These are phyloP conservation scores for Coenonympha glycerion DNA, from an alignment of 2,888 invertebrate genomes.

Conservation along the genomic window DNA sequence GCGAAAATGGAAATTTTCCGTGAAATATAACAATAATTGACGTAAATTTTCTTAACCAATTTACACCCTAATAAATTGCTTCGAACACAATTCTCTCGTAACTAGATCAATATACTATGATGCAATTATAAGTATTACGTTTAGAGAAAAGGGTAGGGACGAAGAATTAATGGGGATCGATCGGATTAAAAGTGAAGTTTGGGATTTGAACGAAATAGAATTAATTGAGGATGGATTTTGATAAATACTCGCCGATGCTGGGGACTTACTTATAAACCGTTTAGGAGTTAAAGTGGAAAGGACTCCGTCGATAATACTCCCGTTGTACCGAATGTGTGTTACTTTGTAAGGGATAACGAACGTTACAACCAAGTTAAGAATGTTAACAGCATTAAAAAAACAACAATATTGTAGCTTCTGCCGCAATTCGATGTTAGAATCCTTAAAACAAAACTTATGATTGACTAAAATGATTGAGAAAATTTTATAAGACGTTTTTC, in stretches of 20 bases:
- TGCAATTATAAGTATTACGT: slow-evolving; percentile 60
- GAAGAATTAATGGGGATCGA: slow-evolving; percentile 52
- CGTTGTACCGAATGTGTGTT: background rate
- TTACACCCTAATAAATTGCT: slow-evolving; percentile 29
- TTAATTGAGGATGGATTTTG: slow-evolving; percentile 57
- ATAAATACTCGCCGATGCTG: slow-evolving; percentile 35
- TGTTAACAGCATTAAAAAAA: too few species aligned
- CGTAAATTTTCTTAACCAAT: slow-evolving; percentile 23
- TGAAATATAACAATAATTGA: slow-evolving; percentile 19
- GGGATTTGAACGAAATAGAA: slow-evolving; percentile 59
- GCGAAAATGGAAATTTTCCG: slow-evolving; percentile 16
- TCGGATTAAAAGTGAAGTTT: slow-evolving; percentile 65
- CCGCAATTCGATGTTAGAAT: too few species aligned
- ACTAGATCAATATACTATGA: slow-evolving; percentile 67
- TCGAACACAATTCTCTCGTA: slow-evolving; percentile 35
- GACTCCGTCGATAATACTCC: background rate
- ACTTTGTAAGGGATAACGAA: background rate
- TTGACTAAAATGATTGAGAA: too few species aligned
- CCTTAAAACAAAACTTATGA: too few species aligned
- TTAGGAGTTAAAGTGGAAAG: slow-evolving; percentile 8
- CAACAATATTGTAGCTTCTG: too few species aligned
- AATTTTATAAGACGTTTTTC: too few species aligned
- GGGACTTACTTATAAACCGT: slow-evolving; percentile 30
- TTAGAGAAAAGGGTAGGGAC: slow-evolving; percentile 42
- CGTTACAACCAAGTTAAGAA: too few species aligned